Evolutionary conservation across 2,113 vertebrate genomes (phyloP).

Genomic region (rat (Rattus norvegicus)): DNA sequence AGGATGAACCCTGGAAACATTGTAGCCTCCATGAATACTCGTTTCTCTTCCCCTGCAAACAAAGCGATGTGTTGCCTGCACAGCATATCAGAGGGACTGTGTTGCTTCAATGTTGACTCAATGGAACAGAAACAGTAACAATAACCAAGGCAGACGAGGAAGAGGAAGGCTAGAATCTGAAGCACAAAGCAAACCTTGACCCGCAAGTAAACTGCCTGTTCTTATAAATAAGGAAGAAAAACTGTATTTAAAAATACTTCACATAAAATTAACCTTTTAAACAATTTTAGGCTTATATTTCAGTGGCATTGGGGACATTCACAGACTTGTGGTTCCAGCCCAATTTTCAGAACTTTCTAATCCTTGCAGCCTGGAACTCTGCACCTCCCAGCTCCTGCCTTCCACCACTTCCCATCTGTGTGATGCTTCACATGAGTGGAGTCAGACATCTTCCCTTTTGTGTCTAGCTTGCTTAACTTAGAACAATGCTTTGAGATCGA

Average conservation of each 20-base stretch:
- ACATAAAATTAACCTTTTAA: neutral
- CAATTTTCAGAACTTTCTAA: neutral
- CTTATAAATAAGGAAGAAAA: neutral
- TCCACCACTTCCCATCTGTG: neutral
- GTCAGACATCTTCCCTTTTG: neutral
- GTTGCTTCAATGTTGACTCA: neutral
- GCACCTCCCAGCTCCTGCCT: neutral
- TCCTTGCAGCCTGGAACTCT: neutral
- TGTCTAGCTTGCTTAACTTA: slow-evolving; percentile 14
- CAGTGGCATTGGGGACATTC: neutral
- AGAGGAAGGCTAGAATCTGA: neutral
- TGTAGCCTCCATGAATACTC: neutral
- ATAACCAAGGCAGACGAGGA: neutral
- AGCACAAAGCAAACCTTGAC: neutral
- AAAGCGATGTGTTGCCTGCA: neutral
- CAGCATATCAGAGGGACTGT: neutral
- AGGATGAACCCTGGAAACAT: neutral
- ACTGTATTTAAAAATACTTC: neutral
- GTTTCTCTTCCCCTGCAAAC: neutral
- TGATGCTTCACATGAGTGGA: neutral
- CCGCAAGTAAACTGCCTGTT: neutral
- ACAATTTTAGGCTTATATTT: neutral
- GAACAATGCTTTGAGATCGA: neutral
- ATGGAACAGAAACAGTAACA: neutral
- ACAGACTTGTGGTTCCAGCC: neutral